Evolutionary conservation across 1,140 invertebrate species (phyloP), one percentile per base, ranked within the genome.

Genomic region (Trigoniulus corallinus): DNA sequence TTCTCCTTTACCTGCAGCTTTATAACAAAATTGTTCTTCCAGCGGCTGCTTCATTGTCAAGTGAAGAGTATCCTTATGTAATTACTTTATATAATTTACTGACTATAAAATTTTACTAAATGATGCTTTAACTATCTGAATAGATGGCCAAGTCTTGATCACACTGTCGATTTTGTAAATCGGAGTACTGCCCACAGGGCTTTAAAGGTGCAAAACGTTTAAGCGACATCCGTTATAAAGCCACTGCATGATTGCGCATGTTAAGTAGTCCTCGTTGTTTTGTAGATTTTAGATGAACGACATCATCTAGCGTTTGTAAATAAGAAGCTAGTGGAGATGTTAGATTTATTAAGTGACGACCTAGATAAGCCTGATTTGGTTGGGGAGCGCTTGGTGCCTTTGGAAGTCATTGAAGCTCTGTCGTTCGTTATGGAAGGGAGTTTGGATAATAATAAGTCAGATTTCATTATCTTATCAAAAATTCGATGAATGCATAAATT

Each of bases 1-100:
- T 69, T 3, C 64, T 61, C 53, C 57, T 69, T 3, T 66, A 64
- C 54, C 62, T 67, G 15, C 67, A 69, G 51, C 63, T 64, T 49
- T 40, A 68, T 12, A 60, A 66, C 47, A 64, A 64, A 57, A 65
- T 67, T 20, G 66, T 62, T 4, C 57, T 69, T 7, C 67, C 65
- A 18, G 55, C 67, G 1, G 59, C 66, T 13, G 61, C 65, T 3
- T 27, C 50, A 18, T 7, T 51, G 3, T 47, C 50, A 29, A 26
- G 2, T 7, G 50, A 51, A 34, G 42, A 51, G 43, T 51, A 51
- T 40, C 12, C 4, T 44, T 44, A 24, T 15, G 29, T 34, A 15
- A 15, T 7, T 15, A 34, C 29, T 7, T 34, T 34, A 34, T 15
- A 34, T 15, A 34, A 7, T 34, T 7, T 34, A 34, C 15, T 34